Conservation (phyloP, 2,113 vertebrate species). For the Vireo altiloquus region DNA sequence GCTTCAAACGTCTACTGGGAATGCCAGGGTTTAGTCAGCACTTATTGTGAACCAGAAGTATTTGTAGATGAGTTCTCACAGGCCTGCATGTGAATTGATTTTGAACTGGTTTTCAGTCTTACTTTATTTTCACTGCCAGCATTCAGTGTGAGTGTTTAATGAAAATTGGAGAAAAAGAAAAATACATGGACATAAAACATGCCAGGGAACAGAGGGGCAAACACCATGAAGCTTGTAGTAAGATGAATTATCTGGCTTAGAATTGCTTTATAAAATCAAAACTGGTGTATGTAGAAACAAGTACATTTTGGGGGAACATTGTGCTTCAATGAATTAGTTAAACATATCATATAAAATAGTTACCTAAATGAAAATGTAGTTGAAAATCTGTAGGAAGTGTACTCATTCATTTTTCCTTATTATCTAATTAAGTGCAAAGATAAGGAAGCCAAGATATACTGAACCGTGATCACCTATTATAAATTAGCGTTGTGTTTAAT, state of each 20-base stretch:
- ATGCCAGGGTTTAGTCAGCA: background rate
- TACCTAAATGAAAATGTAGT: background rate
- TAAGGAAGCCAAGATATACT: background rate
- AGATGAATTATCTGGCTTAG: background rate
- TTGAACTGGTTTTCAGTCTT: background rate
- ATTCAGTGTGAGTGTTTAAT: background rate
- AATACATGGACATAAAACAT: background rate
- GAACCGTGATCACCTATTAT: accelerated
- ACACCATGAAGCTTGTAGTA: background rate
- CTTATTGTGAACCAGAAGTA: background rate
- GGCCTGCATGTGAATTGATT: background rate
- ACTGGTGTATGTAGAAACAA: background rate
- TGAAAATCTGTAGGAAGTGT: background rate
- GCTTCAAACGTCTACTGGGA: background rate
- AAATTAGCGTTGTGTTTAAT: background rate
- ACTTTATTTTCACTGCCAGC: background rate
- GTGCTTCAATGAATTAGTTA: background rate
- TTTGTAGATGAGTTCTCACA: background rate
- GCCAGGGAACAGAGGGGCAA: background rate
- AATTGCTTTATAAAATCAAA: background rate
- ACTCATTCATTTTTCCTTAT: background rate
- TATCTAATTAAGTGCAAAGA: background rate
- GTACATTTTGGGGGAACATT: background rate
- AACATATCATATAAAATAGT: accelerated
- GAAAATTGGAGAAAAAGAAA: background rate